Evolutionary conservation across 35 echinoderm and acorn worm species (phyloP), one percentile per base, ranked within the genome.

Genomic region (Antedon bifida): DNA sequence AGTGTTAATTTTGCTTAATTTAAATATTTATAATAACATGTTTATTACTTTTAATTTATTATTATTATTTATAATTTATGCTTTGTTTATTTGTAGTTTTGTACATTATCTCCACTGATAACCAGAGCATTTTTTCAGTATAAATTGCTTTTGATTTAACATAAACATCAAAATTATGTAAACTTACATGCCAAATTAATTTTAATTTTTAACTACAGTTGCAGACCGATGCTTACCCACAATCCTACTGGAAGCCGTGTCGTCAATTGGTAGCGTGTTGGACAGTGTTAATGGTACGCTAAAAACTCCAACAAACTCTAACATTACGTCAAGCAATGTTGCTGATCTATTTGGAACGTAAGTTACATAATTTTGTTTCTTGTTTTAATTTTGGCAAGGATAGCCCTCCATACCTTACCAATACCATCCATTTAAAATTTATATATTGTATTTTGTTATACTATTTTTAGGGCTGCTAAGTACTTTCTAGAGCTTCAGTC

Each of bases 211-310:
- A n/a, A n/a, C n/a, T n/a, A n/a, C n/a, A n/a, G 93, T 89, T 76
- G 81, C 86, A 28, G 74, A 85, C 26, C 86, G 89, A 10, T 96
- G 89, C 91, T 42, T 91, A 9, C 93, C 93, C 0, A 82, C 93
- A 14, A 82, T 96, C 35, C 86, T 96, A 0, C 79, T 88, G 17
- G 76, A 91, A 75, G 78, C 93, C 34, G 29, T 91, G 8, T 86
- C 82, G 29, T 74, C 36, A 17, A 84, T 89, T 3, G 82, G 73
- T 23, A 74, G 73, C 36, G 84, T 88, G 0, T 81, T 96, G 51
- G 81, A 79, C 14, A 46, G 81, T 23, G 76, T 73, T 35, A 91
- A 90, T 30, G 75, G 78, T 8, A 89, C 82, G 32, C 88, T 96
- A 33, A 32, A 79, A 5, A 88, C 93, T 13, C 30, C 89, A 3